phyloP scores from a whole-genome alignment of 92 coral and sea anemone species.

The Metridium senile region DNA sequence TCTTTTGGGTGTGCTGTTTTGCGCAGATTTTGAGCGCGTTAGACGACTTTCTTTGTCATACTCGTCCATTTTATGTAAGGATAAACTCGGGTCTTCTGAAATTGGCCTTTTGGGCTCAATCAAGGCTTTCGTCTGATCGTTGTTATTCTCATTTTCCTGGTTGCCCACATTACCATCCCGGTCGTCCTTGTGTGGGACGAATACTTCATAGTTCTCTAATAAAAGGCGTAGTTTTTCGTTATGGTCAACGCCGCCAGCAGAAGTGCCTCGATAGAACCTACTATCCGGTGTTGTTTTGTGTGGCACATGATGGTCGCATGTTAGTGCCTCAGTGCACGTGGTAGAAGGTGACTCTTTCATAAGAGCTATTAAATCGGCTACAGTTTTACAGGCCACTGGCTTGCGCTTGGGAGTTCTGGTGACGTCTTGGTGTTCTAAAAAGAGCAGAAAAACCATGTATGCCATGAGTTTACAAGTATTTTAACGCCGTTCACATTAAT shows the following conservation, averaged over 20 bases:
- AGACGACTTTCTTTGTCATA: neutral
- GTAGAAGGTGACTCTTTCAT: constrained; percentile 8
- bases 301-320: neutral
- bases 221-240: constrained; percentile 19
- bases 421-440: neutral
- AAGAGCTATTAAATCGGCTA: constrained; percentile 27
- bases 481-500: too few species aligned
- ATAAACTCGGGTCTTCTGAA: neutral
- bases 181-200: constrained; percentile 11
- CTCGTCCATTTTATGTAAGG: neutral
- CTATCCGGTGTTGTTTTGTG: neutral
- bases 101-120: neutral
- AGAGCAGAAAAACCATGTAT: too few species aligned
- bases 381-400: constrained; percentile 19
- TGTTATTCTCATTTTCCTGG: neutral
- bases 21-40: constrained; percentile 2
- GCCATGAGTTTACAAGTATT: too few species aligned
- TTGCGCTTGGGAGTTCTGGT: neutral
- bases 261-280: neutral
- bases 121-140: neutral
- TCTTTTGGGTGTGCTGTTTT: neutral
- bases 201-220: constrained; percentile 40
- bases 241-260: neutral
- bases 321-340: too few species aligned
- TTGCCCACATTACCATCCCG: neutral